Base-by-base conservation (phyloP, 2,888 invertebrate genomes). In the Nudaria mundana region DNA sequence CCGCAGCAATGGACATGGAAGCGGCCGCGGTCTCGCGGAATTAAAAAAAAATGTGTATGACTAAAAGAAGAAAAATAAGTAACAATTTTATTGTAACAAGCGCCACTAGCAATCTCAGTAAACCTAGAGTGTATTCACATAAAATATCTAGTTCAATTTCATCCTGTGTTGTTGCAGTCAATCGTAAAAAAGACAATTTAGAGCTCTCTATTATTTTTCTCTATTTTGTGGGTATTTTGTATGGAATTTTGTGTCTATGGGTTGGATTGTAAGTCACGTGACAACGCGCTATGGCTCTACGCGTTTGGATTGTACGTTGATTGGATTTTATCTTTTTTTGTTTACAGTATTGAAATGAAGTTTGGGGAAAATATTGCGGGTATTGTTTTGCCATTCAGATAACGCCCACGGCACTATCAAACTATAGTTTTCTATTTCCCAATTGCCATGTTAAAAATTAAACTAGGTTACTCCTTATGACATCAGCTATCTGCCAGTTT, bases 51-150 rank as follows among this genome's bases (percentile, higher is more conserved):
- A n/a, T n/a, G n/a, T 32, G 22, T 5, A 28, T 26, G 43, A 11
- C 38, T 37, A 29, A 48, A 56, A 50, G 40, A 37, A 53, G 53
- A 33, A 40, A 38, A 56, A 47, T 41, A 47, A 32, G 15, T 1
- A 44, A 57, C 48, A 48, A 47, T 25, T 46, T 44, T 20, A 12
- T 6, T 16, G 23, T 23, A 18, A 28, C 29, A 22, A 25, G 41
- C 23, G 39, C 29, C 12, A 28, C 24, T 47, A 44, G 46, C 44
- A 41, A 44, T 40, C 16, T 2, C 20, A 20, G 8, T 20, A 29
- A 26, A 12, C 28, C 14, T 18, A 25, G 25, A 54, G 48, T 48
- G 40, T 42, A 40, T 30, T 30, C 24, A n/a, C 10, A 12, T 16
- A 28, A 31, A 29, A 37, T 37, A 24, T 37, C 30, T 30, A 28